Evolutionary conservation across 2,113 vertebrate species (phyloP).

Genomic region (Larimichthys polyactis): DNA sequence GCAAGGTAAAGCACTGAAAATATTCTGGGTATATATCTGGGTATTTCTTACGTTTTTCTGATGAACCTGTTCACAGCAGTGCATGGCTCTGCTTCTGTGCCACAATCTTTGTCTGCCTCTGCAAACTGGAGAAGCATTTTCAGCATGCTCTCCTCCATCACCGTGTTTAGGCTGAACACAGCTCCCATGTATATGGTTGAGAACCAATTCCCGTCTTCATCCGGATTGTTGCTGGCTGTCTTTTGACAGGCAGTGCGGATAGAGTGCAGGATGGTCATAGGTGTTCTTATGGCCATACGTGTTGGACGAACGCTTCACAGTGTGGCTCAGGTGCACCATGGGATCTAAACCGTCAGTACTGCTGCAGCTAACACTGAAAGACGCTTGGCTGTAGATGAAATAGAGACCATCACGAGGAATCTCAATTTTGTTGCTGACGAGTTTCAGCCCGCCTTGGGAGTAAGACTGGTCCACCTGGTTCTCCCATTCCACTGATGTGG

Average conservation of each 20-base stretch:
- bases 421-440: constrained; percentile 73
- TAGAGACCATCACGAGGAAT: constrained; percentile 76
- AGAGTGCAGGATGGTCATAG: constrained; percentile 73
- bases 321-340: constrained; percentile 75
- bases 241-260: constrained; percentile 70
- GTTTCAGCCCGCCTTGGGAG: constrained; percentile 62
- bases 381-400: constrained; percentile 85
- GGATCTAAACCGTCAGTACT: rapidly evolving
- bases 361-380: constrained; percentile 75
- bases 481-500: constrained; percentile 63
- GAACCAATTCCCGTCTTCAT: constrained; percentile 48
- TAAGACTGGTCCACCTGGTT: constrained; percentile 68
- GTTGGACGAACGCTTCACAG: constrained; percentile 64
- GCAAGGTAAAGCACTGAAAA: no score
- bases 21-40: no score
- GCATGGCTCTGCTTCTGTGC: no score
- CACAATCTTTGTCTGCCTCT: no score
- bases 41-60: no score
- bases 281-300: neutral
- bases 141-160: constrained; percentile 48
- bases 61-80: no score
- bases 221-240: neutral
- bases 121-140: no score
- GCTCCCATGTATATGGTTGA: constrained; percentile 79
- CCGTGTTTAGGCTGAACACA: constrained; percentile 67